Base-by-base conservation (phyloP, 2,113 vertebrate species). In the Pelobates fuscus region DNA sequence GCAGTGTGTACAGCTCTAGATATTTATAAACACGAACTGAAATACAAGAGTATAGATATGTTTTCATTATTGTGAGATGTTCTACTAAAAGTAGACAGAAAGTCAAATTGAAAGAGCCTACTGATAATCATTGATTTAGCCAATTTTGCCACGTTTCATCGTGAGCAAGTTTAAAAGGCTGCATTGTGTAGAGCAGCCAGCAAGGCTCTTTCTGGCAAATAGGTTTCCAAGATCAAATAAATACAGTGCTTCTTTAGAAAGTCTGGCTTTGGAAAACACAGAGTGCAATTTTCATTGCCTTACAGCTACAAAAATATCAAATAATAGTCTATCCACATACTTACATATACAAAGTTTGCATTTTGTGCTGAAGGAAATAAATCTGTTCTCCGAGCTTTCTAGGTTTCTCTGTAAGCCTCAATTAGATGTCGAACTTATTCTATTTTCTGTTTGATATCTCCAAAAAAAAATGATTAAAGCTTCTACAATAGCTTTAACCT, bases 281-380 rank as follows among this genome's bases (percentile, higher is more conserved):
- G 83, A 86, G 86, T 86, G 85, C 88, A 89, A 89, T 78, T 85
- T 85, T 85, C 78, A 90, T 90, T 91, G 88, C 85, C 82, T 85
- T 87, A 79, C 85, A 90, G 88, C 88, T 88, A 86, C 84, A 88
- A 90, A 91, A 88, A 88, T 84, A 88, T 74, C 49, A 65, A 43
- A 73, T 65, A 57, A 55, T 73, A 55, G 64, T 73, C 46, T 55
- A 15, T 25, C 29, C 61, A 23, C 46, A 58, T 82, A 79, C 82
- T 87, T 89, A 80, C 67, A 78, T 84, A 84, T 84, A 73, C 84
- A 79, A 84, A 83, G 24, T 85, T 87, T 84, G 17, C 43, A 57
- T 37, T 60, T 70, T 52, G 24, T 69, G 21, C 57, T 37, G 20
- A 59, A 26, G 15, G 10, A 20, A 73, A 43, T 49, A n/a, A 41